Conservation (phyloP, 2,113 vertebrate genomes). For the Alectura lathami region DNA sequence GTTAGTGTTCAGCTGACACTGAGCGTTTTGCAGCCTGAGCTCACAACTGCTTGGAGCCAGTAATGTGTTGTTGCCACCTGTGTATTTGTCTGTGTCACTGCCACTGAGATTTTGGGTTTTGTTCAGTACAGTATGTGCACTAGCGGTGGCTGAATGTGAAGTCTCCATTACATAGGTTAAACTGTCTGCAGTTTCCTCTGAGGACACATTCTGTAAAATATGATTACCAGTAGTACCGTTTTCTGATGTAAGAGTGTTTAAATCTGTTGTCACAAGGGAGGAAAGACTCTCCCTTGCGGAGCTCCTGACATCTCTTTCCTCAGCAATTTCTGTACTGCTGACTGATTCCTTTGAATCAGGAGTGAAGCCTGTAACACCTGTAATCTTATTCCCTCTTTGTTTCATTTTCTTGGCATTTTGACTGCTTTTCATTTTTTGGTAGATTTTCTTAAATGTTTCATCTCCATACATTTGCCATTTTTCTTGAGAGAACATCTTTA, state of each 20-base stretch:
- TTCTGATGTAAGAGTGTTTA: background rate
- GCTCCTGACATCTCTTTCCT: background rate
- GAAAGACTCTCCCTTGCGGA: background rate
- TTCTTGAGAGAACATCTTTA: conserved; percentile 90
- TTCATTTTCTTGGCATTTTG: conserved; percentile 65
- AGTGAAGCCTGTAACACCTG: background rate
- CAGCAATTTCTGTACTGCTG: background rate
- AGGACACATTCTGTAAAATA: background rate
- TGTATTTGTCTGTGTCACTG: background rate
- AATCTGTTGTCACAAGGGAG: background rate
- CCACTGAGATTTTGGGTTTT: background rate
- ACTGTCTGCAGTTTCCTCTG: background rate
- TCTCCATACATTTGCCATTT: conserved; percentile 96
- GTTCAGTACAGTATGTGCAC: background rate
- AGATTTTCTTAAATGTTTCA: conserved; percentile 91
- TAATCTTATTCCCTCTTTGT: background rate
- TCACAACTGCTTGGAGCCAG: background rate
- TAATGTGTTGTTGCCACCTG: background rate
- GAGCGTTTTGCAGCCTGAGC: background rate
- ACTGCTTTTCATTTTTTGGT: conserved; percentile 77
- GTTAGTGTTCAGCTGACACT: background rate
- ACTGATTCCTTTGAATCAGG: background rate
- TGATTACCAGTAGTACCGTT: background rate
- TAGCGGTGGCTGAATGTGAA: background rate
- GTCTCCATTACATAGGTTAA: background rate